Evolutionary conservation across 2,113 vertebrate species (phyloP).

Genomic region (Nicator chloris): DNA sequence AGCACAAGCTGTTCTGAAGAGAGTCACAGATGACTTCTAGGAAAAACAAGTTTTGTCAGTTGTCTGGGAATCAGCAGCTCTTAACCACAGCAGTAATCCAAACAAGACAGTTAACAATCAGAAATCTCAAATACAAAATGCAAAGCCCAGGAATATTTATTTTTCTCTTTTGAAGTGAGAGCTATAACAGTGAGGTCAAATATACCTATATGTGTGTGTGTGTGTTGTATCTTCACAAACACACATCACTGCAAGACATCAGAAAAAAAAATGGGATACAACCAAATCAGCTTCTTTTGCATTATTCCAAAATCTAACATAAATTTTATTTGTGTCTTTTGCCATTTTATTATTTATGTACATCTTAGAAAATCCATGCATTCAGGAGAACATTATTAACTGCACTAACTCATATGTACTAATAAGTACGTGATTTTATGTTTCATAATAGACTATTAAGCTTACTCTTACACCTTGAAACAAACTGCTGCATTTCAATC

Average conservation of each 20-base stretch:
- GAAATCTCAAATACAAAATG: not conserved
- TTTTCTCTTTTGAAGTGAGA: not conserved
- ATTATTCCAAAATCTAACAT: accelerated
- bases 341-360: not conserved
- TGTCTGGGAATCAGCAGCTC: not conserved
- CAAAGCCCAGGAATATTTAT: not conserved
- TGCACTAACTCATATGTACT: not conserved
- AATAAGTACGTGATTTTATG: not conserved
- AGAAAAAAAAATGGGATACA: not conserved
- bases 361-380: not conserved
- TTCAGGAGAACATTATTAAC: not conserved
- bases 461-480: not conserved
- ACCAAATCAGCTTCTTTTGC: not conserved
- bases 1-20: conserved; percentile 18
- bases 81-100: not conserved
- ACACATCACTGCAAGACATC: not conserved
- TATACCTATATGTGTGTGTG: accelerated
- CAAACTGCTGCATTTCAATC: not conserved
- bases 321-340: not conserved
- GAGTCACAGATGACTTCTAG: not conserved
- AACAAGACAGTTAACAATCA: not conserved
- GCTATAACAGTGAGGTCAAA: not conserved
- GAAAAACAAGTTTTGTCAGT: not conserved
- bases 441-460: not conserved
- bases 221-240: not conserved